Percentiles rank a stretch among this genome's conserved stretches.
Conservation (phyloP, 30 jellyfish, hydroid and myxozoan species). For the Sanderia malayensis region DNA sequence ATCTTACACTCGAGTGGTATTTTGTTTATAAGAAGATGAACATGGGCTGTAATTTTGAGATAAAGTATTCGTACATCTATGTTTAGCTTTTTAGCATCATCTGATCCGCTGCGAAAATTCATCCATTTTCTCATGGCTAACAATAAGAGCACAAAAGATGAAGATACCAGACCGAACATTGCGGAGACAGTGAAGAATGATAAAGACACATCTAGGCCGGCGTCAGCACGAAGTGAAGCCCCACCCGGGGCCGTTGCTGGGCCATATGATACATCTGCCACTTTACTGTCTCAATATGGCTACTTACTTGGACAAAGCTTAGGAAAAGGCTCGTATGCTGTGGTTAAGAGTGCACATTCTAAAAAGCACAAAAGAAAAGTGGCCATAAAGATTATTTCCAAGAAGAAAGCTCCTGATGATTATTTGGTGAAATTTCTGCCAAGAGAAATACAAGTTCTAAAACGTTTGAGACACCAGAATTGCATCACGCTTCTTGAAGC, state of each 20-base stretch:
- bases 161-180: slow-evolving; percentile 14
- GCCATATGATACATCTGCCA: slow-evolving; percentile 96
- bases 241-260: slow-evolving; percentile 79
- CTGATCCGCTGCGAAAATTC: slow-evolving; percentile 28
- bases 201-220: slow-evolving; percentile 39
- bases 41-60: not conserved
- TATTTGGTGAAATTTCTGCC: slow-evolving; percentile 90
- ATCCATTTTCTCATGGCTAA: slow-evolving; percentile 53
- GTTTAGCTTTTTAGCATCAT: slow-evolving; percentile 57
- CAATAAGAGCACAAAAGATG: slow-evolving; percentile 30
- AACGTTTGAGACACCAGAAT: slow-evolving; percentile 80
- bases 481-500: slow-evolving; percentile 97
- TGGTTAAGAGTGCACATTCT: slow-evolving; percentile 88
- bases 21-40: not conserved
- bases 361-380: slow-evolving; percentile 83
- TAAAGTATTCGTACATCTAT: slow-evolving; percentile 15
- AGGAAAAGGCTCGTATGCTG: slow-evolving; percentile 98
- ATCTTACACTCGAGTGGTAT: too few species aligned
- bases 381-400: slow-evolving; percentile 93
- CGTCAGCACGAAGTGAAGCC: slow-evolving; percentile 36
- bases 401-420: slow-evolving; percentile 98
- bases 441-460: slow-evolving; percentile 93
- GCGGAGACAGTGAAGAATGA: slow-evolving; percentile 20
- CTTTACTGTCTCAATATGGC: slow-evolving; percentile 94
- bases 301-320: slow-evolving; percentile 85